phyloP scores from a whole-genome alignment of 2,113 vertebrate genomes.

The Oncorhynchus tshawytscha region DNA sequence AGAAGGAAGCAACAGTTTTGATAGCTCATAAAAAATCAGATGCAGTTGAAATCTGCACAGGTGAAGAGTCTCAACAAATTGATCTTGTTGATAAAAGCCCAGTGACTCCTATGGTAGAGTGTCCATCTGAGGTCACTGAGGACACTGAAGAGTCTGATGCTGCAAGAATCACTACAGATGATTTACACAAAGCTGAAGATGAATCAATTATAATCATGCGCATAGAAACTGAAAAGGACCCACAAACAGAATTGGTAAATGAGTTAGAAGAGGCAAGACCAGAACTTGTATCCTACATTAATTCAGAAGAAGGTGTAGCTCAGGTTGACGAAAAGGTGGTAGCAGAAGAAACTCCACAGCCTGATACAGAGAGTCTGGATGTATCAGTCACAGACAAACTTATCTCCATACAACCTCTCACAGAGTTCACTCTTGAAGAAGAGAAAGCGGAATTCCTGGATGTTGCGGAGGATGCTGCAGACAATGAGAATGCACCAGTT shows the following conservation, averaged over 20 bases:
- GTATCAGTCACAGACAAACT: constrained; percentile 35
- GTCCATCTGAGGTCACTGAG: constrained; percentile 22
- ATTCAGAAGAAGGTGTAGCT: constrained; percentile 10
- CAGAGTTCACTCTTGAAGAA: constrained; percentile 12
- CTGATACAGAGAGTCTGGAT: constrained; percentile 14
- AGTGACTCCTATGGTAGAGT: background rate
- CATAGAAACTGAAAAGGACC: constrained; percentile 26
- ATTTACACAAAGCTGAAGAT: constrained; percentile 34
- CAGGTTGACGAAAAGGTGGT: constrained; percentile 28
- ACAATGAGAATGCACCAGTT: constrained; percentile 11
- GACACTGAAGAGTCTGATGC: constrained; percentile 1
- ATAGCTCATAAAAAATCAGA: background rate
- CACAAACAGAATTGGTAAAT: constrained; percentile 36
- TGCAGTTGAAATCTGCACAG: background rate
- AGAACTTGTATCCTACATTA: constrained; percentile 30
- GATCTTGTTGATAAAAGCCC: background rate
- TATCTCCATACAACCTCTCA: constrained; percentile 15
- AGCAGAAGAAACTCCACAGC: constrained; percentile 16
- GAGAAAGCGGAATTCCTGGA: constrained; percentile 33
- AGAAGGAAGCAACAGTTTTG: constrained; percentile 22
- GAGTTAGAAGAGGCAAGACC: constrained; percentile 27
- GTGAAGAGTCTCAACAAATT: constrained; percentile 6
- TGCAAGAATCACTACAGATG: constrained; percentile 20
- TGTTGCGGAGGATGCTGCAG: constrained; percentile 4
- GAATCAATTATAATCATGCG: constrained; percentile 13